A percentile compares a stretch with the other conserved stretches of the same genome.
Evolutionary conservation across 1,140 invertebrate genomes (phyloP).

Genomic region (Papilio helenus): DNA sequence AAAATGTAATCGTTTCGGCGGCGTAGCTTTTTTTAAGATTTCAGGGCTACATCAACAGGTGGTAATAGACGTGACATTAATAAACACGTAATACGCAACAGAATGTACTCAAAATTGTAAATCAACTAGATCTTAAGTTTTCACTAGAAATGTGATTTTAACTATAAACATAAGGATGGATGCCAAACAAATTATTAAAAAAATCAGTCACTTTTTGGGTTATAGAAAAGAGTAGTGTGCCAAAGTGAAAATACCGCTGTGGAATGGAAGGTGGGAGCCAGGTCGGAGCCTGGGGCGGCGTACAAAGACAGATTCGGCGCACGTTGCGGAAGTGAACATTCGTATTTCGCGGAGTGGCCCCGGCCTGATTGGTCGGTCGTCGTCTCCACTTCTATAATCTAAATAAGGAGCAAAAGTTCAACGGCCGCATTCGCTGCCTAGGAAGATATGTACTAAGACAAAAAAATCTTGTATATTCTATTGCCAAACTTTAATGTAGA

Average conservation of each 20-base stretch:
- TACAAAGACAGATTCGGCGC: slow-evolving; percentile 50
- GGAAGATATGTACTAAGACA: slow-evolving; percentile 64
- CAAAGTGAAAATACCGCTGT: background rate
- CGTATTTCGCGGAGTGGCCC: slow-evolving; percentile 68
- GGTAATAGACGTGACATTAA: slow-evolving; percentile 8
- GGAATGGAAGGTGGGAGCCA: background rate
- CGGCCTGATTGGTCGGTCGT: slow-evolving; percentile 67
- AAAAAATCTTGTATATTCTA: slow-evolving; percentile 42
- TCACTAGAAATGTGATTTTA: background rate
- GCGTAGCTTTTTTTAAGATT: slow-evolving; percentile 31
- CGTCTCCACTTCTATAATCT: slow-evolving; percentile 80
- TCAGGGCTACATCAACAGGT: slow-evolving; percentile 39
- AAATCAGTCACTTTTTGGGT: background rate
- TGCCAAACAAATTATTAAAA: background rate
- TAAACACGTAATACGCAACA: slow-evolving; percentile 15
- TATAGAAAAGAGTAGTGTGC: slow-evolving; percentile 2
- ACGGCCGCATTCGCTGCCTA: slow-evolving; percentile 66
- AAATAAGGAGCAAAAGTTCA: slow-evolving; percentile 82
- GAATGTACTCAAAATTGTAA: background rate
- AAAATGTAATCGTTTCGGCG: slow-evolving; percentile 33
- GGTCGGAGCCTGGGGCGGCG: background rate
- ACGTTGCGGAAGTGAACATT: slow-evolving; percentile 74
- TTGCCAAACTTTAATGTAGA: slow-evolving; percentile 29
- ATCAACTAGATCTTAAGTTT: background rate
- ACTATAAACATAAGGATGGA: background rate